Evolutionary conservation across 1,140 invertebrate genomes (phyloP).

Genomic region (Holcopasites calliopsidis): DNA sequence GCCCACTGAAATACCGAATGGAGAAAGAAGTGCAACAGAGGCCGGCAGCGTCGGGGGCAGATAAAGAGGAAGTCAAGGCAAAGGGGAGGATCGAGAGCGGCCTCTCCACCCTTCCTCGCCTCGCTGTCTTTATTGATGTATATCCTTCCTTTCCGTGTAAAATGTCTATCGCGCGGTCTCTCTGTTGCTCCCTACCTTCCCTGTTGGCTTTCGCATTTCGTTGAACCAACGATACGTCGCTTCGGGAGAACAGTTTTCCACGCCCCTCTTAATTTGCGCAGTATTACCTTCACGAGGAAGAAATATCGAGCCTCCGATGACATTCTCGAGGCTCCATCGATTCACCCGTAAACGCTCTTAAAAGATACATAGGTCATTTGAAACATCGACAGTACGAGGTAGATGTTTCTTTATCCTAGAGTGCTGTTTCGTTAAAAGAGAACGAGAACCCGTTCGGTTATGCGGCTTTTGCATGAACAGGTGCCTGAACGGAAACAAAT

Average conservation of each 20-base stretch:
- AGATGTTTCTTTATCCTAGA: no score
- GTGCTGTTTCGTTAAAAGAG: no score
- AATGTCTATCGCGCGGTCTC: not conserved
- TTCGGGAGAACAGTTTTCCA: not conserved
- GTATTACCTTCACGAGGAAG: not conserved
- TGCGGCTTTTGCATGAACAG: no score
- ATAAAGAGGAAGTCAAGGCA: not conserved
- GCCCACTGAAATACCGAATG: not conserved
- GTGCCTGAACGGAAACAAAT: no score
- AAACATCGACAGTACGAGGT: not conserved
- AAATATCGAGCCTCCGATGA: not conserved
- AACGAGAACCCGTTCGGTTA: no score
- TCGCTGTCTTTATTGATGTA: not conserved
- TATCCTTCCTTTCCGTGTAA: not conserved
- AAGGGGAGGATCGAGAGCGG: not conserved
- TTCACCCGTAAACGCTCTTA: not conserved
- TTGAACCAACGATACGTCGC: not conserved
- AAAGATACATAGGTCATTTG: not conserved
- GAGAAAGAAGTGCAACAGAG: not conserved
- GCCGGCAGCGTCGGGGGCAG: not conserved
- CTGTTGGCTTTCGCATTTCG: conserved; percentile 6
- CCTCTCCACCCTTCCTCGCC: not conserved
- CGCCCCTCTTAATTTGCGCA: not conserved
- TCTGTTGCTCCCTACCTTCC: no score
- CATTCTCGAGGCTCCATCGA: not conserved